Evolutionary conservation across 2,797 vertebrate species (phyloP).

Genomic region (Melanotaenia boesemani): DNA sequence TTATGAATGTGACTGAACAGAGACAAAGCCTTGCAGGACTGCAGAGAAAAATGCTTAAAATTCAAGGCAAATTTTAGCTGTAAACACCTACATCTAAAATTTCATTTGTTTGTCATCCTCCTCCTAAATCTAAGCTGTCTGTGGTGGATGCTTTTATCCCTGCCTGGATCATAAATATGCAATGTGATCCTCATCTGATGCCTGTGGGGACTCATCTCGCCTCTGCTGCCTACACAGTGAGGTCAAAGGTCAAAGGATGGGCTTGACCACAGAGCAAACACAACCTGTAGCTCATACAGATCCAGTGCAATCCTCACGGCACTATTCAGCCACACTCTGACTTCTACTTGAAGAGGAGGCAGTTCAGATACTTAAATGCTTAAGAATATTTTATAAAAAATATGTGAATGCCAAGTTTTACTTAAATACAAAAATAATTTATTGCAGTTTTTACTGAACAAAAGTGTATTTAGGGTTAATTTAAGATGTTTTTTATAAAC

Average conservation of each 20-base stretch:
- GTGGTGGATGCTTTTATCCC: conserved; percentile 28
- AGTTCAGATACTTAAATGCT: neutral
- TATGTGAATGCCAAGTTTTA: neutral
- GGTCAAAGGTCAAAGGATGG: conserved; percentile 27
- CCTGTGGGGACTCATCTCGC: conserved; percentile 31
- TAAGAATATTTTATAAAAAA: neutral
- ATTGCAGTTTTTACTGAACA: neutral
- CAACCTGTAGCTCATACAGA: conserved; percentile 5
- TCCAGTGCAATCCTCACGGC: neutral
- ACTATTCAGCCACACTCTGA: neutral
- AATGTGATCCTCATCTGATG: conserved; percentile 49
- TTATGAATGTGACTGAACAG: conserved; percentile 35
- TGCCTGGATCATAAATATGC: conserved; percentile 47
- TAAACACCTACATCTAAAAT: conserved; percentile 43
- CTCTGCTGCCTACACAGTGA: conserved; percentile 23
- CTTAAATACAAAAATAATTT: too few species aligned
- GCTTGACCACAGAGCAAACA: conserved; percentile 4
- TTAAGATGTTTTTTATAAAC: neutral
- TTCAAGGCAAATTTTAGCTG: conserved; percentile 50
- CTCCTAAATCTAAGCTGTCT: neutral
- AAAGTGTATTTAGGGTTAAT: neutral
- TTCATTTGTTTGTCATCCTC: conserved; percentile 10
- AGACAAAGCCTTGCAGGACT: conserved; percentile 28
- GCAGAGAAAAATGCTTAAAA: conserved; percentile 50
- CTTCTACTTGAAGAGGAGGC: neutral